phyloP scores from a whole-genome alignment of 2,888 invertebrate species.

The Coleophora deauratella region DNA sequence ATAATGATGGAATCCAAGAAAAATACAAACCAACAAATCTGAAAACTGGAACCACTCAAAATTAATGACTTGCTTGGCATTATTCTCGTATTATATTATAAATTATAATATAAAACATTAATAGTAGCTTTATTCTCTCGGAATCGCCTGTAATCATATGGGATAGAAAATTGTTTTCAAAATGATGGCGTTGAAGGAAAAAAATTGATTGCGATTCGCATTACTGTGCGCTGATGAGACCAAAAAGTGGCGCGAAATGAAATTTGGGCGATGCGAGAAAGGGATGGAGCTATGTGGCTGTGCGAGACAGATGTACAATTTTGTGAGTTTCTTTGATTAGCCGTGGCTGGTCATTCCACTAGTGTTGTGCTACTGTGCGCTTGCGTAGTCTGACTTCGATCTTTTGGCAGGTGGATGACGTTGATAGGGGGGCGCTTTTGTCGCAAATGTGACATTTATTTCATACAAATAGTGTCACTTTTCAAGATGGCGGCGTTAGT shows the following conservation, averaged over 20 bases:
- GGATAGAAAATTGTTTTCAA: conserved; percentile 70
- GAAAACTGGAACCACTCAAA: conserved; percentile 29
- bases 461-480: too few species aligned
- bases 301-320: conserved; percentile 17
- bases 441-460: too few species aligned
- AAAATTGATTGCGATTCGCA: conserved; percentile 57
- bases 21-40: conserved; percentile 19
- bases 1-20: conserved; percentile 13
- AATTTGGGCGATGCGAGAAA: conserved; percentile 36
- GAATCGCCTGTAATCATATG: conserved; percentile 68
- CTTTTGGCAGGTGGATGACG: too few species aligned
- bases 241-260: conserved; percentile 51
- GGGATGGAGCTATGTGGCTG: conserved; percentile 22
- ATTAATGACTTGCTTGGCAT: conserved; percentile 33
- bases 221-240: conserved; percentile 49
- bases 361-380: too few species aligned
- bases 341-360: conserved; percentile 7
- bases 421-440: too few species aligned
- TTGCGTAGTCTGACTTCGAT: too few species aligned
- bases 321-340: conserved; percentile 56
- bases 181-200: conserved; percentile 44
- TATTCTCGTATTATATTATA: conserved; percentile 24
- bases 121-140: conserved; percentile 61
- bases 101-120: conserved; percentile 50
- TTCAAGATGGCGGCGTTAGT: too few species aligned